Evolutionary conservation across 2,797 vertebrate species (phyloP), one percentile per base, ranked within the genome.

Genomic region (Avahi laniger): DNA sequence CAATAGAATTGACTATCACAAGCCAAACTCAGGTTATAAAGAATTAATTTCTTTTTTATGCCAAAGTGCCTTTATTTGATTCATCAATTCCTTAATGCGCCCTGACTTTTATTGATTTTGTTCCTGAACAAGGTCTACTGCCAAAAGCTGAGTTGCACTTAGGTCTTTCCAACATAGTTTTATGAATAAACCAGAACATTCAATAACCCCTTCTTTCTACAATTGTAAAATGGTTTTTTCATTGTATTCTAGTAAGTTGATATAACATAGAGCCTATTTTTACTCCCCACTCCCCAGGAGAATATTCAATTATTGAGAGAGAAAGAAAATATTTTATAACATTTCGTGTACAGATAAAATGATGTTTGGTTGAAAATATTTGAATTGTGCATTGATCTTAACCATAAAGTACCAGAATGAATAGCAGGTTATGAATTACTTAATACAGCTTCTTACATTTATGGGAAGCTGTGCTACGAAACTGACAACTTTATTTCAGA

Each of bases 1-100:
- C 98, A 98, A 97, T 92, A 95, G 96, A 98, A 97, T 98, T 98
- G 95, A 98, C 98, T 98, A 98, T 98, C 97, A 94, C 98, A 98
- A 98, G 98, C 98, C 96, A 98, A 98, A 98, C 0, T 82, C 87
- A 94, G 89, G 96, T 97, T 98, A 91, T 54, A 73, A 97, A 98
- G 89, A 95, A 98, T 98, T 97, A 89, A 98, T 97, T 98, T 96
- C 94, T 95, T 98, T 98, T 97, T 98, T 97, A 97, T 97, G 97
- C 93, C 81, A 89, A 98, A 97, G 97, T 96, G 52, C 93, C 54
- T 98, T 97, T 96, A 94, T 98, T 97, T 98, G 96, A 98, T 98
- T 92, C 97, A 97, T 94, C 90, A 88, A 63, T 80, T 98, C 94
- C 97, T 98, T 98, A 97, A 97, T 43, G 30, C 57, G 70, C 35